Conservation (phyloP, 2,797 vertebrate species). For the Gallinago nigripennis region DNA sequence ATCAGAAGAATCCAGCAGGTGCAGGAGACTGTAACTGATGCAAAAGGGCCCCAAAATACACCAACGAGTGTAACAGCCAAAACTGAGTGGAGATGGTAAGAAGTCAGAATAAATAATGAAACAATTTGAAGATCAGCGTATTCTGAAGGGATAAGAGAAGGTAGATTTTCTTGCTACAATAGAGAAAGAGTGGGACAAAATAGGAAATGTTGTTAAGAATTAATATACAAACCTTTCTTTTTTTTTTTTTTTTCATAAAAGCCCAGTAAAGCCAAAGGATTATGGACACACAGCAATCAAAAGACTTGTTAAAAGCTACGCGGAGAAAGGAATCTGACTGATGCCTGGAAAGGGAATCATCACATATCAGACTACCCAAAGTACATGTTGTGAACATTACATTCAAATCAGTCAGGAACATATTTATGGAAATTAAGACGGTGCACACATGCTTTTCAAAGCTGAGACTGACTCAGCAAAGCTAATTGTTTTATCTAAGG, state of each 20-base stretch:
- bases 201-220: background rate
- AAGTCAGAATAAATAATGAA: background rate
- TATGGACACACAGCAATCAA: background rate
- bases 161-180: background rate
- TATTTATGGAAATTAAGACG: background rate
- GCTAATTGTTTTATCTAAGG: background rate
- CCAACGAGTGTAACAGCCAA: background rate
- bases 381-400: background rate
- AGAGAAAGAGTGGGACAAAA: background rate
- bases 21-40: background rate
- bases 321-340: background rate
- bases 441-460: background rate
- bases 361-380: background rate
- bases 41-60: background rate
- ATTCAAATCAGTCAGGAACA: background rate
- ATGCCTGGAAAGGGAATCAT: background rate
- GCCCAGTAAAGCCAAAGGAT: background rate
- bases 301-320: background rate
- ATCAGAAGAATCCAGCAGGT: background rate
- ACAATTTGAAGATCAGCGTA: background rate
- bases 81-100: background rate
- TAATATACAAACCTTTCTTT: background rate
- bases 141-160: background rate
- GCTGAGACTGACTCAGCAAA: background rate
- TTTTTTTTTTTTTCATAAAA: background rate